Evolutionary conservation across 2,888 invertebrate species (phyloP).

Genomic region (Ferrisia virgata): DNA sequence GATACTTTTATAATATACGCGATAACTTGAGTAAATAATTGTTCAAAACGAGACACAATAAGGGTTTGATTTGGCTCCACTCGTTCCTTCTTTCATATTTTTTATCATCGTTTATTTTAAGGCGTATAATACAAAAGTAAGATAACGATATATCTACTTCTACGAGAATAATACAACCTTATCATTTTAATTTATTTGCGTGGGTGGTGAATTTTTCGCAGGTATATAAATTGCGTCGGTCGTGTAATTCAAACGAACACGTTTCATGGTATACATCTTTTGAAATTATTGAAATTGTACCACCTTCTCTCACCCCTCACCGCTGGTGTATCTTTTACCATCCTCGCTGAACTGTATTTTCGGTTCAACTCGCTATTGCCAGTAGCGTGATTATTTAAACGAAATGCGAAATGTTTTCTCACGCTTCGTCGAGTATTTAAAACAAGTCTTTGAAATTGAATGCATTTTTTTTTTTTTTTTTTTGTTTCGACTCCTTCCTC

Average conservation of each 20-base stretch:
- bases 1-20: neutral
- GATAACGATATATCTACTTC: too few relatives aligned
- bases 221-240: too few relatives aligned
- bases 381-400: neutral
- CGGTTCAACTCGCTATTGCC: neutral
- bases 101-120: too few relatives aligned
- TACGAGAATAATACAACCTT: too few relatives aligned
- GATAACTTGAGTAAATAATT: constrained; percentile 12
- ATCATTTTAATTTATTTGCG: too few relatives aligned
- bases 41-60: neutral
- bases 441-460: neutral
- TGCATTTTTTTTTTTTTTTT: too few relatives aligned
- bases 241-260: neutral
- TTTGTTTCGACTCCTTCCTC: too few relatives aligned
- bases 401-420: neutral
- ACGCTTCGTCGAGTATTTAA: neutral
- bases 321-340: neutral
- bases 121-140: too few relatives aligned
- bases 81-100: neutral
- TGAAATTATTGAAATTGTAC: neutral
- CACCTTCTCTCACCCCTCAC: too few relatives aligned
- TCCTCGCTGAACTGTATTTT: too few relatives aligned
- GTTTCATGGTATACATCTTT: too few relatives aligned
- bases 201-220: too few relatives aligned
- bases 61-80: neutral